A percentile compares a stretch with the other conserved stretches of the same genome.
These are phyloP conservation scores for Falco novaeseelandiae DNA, from an alignment of 2,797 vertebrate species.

Conservation along the genomic window DNA sequence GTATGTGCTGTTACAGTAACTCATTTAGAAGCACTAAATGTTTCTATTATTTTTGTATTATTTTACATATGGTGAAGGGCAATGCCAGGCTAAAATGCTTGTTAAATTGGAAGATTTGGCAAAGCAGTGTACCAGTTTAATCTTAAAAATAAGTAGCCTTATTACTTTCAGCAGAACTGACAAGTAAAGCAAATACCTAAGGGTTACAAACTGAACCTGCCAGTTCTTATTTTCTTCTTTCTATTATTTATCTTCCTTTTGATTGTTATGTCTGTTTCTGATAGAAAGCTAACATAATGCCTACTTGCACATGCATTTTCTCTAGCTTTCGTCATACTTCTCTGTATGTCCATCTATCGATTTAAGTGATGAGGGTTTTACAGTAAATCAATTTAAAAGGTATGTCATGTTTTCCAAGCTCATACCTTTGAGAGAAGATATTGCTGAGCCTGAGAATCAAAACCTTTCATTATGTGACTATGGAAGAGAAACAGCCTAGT, in stretches of 20 bases:
- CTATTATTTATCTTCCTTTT: neutral
- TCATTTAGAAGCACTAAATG: neutral
- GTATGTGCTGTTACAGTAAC: neutral
- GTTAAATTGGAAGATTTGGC: neutral
- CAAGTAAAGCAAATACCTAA: no score
- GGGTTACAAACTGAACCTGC: no score
- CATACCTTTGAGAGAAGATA: neutral
- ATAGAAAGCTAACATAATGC: neutral
- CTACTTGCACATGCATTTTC: neutral
- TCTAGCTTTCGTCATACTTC: neutral
- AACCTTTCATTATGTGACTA: neutral
- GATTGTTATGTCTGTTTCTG: neutral
- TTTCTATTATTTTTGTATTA: no score
- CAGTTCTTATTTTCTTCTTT: neutral
- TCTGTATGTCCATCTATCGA: fast-evolving
- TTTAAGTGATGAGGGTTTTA: neutral
- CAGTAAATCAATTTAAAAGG: neutral
- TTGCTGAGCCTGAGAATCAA: neutral
- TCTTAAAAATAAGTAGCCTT: neutral
- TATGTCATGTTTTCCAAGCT: neutral
- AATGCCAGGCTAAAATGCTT: neutral
- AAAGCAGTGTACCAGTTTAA: neutral
- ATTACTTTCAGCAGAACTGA: no score
- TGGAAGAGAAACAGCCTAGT: neutral
- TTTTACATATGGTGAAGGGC: neutral